Percentiles rank a stretch among this genome's conserved stretches.
These are phyloP conservation scores for Trididemnum miniatum DNA, from an alignment of 23 tunicate species.

Conservation along the genomic window DNA sequence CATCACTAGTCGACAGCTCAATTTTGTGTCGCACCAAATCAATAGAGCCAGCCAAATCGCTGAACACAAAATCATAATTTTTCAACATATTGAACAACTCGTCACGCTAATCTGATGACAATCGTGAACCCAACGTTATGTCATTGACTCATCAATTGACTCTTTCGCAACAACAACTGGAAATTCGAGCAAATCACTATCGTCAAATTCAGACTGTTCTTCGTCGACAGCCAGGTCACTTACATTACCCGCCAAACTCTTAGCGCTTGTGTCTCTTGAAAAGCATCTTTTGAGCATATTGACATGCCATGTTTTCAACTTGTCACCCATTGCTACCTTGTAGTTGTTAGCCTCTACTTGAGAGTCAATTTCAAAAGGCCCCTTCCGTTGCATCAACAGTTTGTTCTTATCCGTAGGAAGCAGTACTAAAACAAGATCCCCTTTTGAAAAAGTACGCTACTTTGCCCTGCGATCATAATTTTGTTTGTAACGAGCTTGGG, in stretches of 20 bases:
- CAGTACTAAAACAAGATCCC: neutral
- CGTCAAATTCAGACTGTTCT: neutral
- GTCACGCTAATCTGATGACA: neutral
- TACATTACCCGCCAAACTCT: neutral
- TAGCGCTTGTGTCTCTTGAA: neutral
- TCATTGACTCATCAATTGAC: neutral
- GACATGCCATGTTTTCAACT: neutral
- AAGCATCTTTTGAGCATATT: neutral
- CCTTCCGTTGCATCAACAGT: conserved; percentile 31
- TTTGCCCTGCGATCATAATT: neutral
- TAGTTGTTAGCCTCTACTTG: neutral
- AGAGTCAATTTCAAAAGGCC: conserved; percentile 14
- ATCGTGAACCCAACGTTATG: neutral
- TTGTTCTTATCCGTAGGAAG: conserved; percentile 43
- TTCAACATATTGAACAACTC: neutral
- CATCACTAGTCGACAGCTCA: neutral
- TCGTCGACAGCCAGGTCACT: neutral
- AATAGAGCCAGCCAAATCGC: neutral
- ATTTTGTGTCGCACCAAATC: neutral
- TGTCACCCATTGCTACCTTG: neutral
- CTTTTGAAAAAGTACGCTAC: neutral
- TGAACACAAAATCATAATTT: conserved; percentile 1
- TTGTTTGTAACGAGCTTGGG: neutral
- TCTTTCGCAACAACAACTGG: neutral
- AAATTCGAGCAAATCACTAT: neutral